Evolutionary conservation across 1,140 invertebrate genomes (phyloP), one percentile per base, ranked within the genome.

Genomic region (Papilio xuthus): DNA sequence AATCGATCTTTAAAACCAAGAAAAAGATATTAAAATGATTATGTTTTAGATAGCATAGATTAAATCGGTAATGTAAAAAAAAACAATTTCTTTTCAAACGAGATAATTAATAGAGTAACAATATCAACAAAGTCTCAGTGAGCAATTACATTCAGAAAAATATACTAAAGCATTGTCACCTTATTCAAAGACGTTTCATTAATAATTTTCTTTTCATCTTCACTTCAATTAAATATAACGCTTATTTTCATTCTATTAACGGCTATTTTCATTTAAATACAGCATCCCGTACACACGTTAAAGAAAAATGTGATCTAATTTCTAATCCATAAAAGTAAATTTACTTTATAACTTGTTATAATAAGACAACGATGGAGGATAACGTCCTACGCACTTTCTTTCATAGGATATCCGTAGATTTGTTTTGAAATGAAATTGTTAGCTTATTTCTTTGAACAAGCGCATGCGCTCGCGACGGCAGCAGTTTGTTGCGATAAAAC

Each of bases 401-500:
- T 90, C 90, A 90, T 90, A 92, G 90, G 84, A 91, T 89, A 90
- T 89, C 86, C 87, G 88, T 89, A 89, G 81, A 89, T 92, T 93
- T 93, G 90, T 93, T 92, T 92, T 91, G 89, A 90, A 92, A 92
- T 92, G 89, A 92, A 92, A 93, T 92, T 91, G 90, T 92, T 88
- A 86, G 86, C 88, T 86, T 91, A 91, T 91, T 92, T 90, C 86
- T 91, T 89, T 80, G 91, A 88, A 92, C 89, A 91, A 90, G 89
- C 87, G 86, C 78, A 81, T 82, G 82, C 88, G 86, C 85, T 89
- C 83, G 86, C 84, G 82, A 83, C 84, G 83, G 79, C 84, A 86
- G 82, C 85, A 87, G 84, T 85, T 86, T 70, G 78, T 83, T 67
- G 80, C 77, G 87, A 90, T 89, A 87, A 87, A 80, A 74, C 56